Evolutionary conservation across 2,888 invertebrate genomes (phyloP), one percentile per base, ranked within the genome.

Genomic region (Papilio gigon): DNA sequence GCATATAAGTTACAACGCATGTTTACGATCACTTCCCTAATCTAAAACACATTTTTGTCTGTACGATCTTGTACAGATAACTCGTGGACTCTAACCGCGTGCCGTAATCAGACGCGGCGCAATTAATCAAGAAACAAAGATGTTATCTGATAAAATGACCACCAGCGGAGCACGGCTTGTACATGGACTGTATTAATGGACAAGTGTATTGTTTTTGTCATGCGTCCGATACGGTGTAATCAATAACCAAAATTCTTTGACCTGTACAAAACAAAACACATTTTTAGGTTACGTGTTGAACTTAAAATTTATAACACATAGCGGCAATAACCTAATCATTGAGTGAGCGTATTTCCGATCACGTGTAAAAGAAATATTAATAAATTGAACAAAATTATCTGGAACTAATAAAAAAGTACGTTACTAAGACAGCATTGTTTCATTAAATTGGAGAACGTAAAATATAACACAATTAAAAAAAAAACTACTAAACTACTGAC

Each of bases 91-190:
- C 79, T 78, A 77, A 81, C 84, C 83, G 81, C 78, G 79, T 78
- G 74, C 79, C 73, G 75, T 76, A 83, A 84, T 85, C 83, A 78
- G 77, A 81, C 78, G 78, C 75, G 75, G 72, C 75, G 82, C 86
- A 85, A 87, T 88, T 87, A 87, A 86, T 87, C 84, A 84, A 81
- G 78, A 76, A 75, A 82, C 78, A 78, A 74, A 74, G 81, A 83
- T 83, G 76, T 73, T 70, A 78, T 75, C 73, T 77, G 85, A 87
- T 86, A 86, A 78, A 71, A 67, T 76, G 85, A 76, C 88, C 88
- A 87, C 87, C 88, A 78, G 77, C 83, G 73, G 78, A 5, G 65
- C 47, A 61, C 60, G 53, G 53, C 56, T 61, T 22, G 62, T 33
- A 35, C 30, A 40, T 50, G 20, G 65, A 6, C 1, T 64, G 44